Conservation (phyloP, 1,140 invertebrate genomes). For the Solen grandis region DNA sequence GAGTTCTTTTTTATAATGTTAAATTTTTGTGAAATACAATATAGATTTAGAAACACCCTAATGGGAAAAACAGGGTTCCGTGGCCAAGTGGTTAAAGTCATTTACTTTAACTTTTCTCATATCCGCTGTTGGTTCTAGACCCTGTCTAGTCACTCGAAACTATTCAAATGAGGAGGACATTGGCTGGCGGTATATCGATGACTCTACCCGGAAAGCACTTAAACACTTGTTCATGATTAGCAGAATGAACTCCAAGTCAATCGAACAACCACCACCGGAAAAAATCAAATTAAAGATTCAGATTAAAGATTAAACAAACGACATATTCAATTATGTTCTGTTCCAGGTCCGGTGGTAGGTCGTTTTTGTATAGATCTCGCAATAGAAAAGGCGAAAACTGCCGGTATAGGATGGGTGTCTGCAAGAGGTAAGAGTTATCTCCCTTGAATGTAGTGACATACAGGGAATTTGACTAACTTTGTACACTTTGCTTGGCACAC, state of each 20-base stretch:
- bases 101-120: no score
- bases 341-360: slow-evolving; percentile 89
- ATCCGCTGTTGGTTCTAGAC: no score
- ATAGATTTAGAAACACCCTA: no score
- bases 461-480: no score
- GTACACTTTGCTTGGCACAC: no score
- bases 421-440: slow-evolving; percentile 85
- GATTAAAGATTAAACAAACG: background rate
- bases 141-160: no score
- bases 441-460: no score
- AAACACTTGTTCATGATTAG: background rate
- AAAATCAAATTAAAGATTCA: background rate
- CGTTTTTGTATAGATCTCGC: slow-evolving; percentile 95
- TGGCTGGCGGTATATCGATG: background rate
- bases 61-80: no score
- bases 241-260: background rate
- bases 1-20: no score
- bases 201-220: background rate
- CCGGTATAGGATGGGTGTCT: slow-evolving; percentile 93
- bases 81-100: no score
- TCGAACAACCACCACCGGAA: background rate
- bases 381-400: slow-evolving; percentile 91
- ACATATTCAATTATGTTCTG: background rate
- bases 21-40: no score
- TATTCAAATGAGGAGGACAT: no score